phyloP scores from a whole-genome alignment of 2,888 invertebrate species.

The Lithophane semibrunnea region DNA sequence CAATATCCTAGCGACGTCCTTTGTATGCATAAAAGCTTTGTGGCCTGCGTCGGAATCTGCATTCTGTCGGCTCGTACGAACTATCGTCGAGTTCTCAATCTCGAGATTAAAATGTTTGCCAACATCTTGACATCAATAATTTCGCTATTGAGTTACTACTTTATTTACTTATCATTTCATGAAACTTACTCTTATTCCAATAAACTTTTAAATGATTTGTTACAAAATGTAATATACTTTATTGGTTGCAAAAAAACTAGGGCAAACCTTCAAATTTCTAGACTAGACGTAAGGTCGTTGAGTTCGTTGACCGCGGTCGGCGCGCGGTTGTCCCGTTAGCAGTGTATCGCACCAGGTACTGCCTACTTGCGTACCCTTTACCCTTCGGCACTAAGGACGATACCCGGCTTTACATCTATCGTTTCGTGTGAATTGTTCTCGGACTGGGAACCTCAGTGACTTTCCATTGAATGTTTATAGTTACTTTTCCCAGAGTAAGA shows the following conservation, averaged over 20 bases:
- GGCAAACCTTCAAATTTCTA: conserved; percentile 86
- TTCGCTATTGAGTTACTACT: conserved; percentile 46
- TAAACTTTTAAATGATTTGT: conserved; percentile 10
- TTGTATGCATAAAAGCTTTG: conserved; percentile 77
- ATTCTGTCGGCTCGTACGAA: conserved; percentile 64
- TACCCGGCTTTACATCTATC: conserved; percentile 29
- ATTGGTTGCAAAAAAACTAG: conserved; percentile 74
- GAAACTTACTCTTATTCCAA: conserved; percentile 12
- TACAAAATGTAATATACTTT: background rate
- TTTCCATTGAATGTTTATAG: background rate
- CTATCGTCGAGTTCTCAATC: conserved; percentile 59
- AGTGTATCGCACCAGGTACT: conserved; percentile 72
- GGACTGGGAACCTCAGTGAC: background rate
- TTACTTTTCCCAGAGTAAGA: background rate
- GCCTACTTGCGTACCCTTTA: conserved; percentile 76
- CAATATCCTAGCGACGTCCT: conserved; percentile 65
- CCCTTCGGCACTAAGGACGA: conserved; percentile 65
- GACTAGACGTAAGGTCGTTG: conserved; percentile 82
- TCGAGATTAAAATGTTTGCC: conserved; percentile 62
- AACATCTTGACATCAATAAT: conserved; percentile 50
- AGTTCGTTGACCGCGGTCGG: conserved; percentile 86
- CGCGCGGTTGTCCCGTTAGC: conserved; percentile 84
- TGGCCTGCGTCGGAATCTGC: conserved; percentile 68
- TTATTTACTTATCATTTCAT: conserved; percentile 37
- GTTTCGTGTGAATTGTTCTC: background rate